Percentiles rank a stretch among this genome's conserved stretches.
Conservation (phyloP, 2,113 vertebrate genomes). For the Irena cyanogastra region DNA sequence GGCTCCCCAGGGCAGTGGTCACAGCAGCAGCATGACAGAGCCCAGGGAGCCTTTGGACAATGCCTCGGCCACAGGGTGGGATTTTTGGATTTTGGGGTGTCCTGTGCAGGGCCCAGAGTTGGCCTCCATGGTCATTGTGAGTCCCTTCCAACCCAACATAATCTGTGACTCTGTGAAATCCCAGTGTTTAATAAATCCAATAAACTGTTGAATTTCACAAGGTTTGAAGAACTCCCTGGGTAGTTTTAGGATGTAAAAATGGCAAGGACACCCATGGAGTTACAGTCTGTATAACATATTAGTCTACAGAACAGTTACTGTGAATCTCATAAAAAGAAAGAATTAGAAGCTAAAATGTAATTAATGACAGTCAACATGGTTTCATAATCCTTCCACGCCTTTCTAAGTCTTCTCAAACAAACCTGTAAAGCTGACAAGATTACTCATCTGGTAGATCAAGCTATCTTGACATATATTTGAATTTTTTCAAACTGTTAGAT, state of each 20-base stretch:
- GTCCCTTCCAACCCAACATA: background rate
- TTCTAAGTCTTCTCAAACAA: background rate
- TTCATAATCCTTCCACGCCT: background rate
- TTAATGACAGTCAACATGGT: background rate
- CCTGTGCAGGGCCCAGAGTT: accelerated
- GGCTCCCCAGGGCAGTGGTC: background rate
- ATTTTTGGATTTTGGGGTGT: background rate
- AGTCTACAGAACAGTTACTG: background rate
- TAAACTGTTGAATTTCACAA: background rate
- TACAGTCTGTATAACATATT: background rate
- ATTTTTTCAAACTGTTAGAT: background rate
- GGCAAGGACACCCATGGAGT: background rate
- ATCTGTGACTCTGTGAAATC: background rate
- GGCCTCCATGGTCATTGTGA: accelerated
- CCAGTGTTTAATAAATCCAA: background rate
- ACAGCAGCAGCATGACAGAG: background rate
- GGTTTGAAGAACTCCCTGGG: background rate
- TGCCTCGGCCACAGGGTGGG: background rate
- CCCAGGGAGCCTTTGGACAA: accelerated
- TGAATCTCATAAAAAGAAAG: background rate
- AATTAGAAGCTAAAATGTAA: background rate
- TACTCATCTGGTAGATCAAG: background rate
- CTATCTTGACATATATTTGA: background rate
- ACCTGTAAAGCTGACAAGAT: background rate
- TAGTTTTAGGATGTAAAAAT: background rate